These are phyloP conservation scores for Rhaphigaster nebulosa DNA, from an alignment of 2,888 invertebrate species.

Conservation along the genomic window DNA sequence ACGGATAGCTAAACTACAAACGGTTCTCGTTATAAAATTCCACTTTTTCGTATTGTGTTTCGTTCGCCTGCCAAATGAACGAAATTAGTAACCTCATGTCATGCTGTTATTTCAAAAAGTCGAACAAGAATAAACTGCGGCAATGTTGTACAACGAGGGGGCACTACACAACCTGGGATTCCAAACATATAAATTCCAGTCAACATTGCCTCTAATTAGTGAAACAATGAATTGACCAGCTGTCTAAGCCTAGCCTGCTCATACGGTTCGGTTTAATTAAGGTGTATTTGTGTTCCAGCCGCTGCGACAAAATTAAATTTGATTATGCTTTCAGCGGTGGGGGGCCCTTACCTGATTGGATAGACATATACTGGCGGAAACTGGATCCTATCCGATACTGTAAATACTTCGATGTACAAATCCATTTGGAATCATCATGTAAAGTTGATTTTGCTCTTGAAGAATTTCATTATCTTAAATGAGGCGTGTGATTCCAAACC, in stretches of 20 bases:
- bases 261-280: not conserved
- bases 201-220: constrained; percentile 23
- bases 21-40: too few species aligned
- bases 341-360: not conserved
- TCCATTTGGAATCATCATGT: not conserved
- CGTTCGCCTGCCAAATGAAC: too few species aligned
- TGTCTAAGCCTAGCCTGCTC: not conserved
- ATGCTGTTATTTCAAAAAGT: not conserved
- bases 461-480: too few species aligned
- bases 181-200: constrained; percentile 14
- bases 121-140: not conserved
- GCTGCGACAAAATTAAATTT: constrained; percentile 19
- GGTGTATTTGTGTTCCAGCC: constrained; percentile 9
- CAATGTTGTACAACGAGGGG: not conserved
- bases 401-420: not conserved
- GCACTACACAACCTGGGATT: not conserved
- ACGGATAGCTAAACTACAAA: too few species aligned
- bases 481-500: too few species aligned
- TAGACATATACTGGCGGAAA: not conserved
- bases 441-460: too few species aligned
- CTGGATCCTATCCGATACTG: not conserved
- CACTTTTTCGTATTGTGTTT: too few species aligned
- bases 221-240: constrained; percentile 11
- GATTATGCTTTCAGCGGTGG: not conserved
- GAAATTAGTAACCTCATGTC: too few species aligned